Evolutionary conservation across 2,888 invertebrate species (phyloP), one percentile per base, ranked within the genome.

Genomic region (Pheosia tremula): DNA sequence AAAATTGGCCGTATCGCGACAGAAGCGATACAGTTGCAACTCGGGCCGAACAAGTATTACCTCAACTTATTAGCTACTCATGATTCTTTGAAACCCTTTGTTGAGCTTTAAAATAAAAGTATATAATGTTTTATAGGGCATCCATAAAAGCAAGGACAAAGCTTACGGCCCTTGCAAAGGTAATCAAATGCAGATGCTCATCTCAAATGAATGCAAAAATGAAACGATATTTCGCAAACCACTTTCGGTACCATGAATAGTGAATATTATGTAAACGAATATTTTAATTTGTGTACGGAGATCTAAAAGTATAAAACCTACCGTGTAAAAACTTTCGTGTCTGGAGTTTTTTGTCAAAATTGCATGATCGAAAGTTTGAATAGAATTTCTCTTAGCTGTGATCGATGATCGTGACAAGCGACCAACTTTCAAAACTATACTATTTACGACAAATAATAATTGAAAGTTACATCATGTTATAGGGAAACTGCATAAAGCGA

Each of bases 1-100:
- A 92, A 93, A 92, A 92, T 92, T 91, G 91, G 87, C 91, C 90
- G 91, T 91, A 88, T 89, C 91, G 89, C 90, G 91, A 87, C 86
- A 88, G 83, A 85, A 82, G 85, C 86, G 79, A 83, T 81, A 85
- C 82, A 86, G 83, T 84, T 84, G 87, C 84, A 84, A 72, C 66
- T 69, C 68, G 66, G 63, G 61, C 67, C 67, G 77, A 79, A 74
- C 75, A 77, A 81, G 4, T 47, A 45, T 45, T 45, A 47, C 11
- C 47, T n/a, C 47, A 47, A 47, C 47, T n/a, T 4, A 47, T 47
- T 3, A 5, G 47, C n/a, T n/a, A 47, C 6, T n/a, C n/a, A 9
- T 4, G 9, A n/a, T 11, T 9, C 11, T 47, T 47, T 11, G 47
- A 5, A 11, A n/a, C 24, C 2, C 24, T 24, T 24, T 24, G 24